These are phyloP conservation scores for Scomber scombrus DNA, from an alignment of 2,113 vertebrate genomes.

Conservation along the genomic window DNA sequence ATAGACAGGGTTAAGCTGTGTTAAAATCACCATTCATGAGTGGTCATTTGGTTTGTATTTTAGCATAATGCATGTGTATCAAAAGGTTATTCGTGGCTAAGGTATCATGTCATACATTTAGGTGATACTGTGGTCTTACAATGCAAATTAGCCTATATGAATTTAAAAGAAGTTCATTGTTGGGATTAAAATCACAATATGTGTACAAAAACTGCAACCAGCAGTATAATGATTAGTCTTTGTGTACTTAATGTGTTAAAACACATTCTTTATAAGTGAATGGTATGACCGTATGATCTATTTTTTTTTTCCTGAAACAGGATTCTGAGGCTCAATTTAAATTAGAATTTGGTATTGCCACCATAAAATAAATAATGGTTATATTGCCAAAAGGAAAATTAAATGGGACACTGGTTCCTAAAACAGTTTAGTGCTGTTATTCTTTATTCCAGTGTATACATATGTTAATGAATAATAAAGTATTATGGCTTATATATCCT, in stretches of 20 bases:
- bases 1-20: constrained; percentile 33
- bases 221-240: not conserved
- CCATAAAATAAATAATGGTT: no score
- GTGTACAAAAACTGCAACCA: no score
- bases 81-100: constrained; percentile 15
- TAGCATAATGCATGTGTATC: constrained; percentile 15
- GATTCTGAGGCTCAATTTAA: no score
- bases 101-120: not conserved
- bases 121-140: not conserved
- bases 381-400: not conserved
- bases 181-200: no score
- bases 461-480: not conserved
- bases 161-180: no score
- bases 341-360: no score
- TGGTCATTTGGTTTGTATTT: constrained; percentile 37
- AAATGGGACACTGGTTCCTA: not conserved
- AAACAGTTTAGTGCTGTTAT: not conserved
- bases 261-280: not conserved
- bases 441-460: not conserved
- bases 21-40: constrained; percentile 34
- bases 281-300: not conserved
- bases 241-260: not conserved
- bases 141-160: not conserved
- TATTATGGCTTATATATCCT: not conserved
- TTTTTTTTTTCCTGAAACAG: not conserved